Conservation (phyloP, 2,113 vertebrate species). For the Colistium nudipinnis region DNA sequence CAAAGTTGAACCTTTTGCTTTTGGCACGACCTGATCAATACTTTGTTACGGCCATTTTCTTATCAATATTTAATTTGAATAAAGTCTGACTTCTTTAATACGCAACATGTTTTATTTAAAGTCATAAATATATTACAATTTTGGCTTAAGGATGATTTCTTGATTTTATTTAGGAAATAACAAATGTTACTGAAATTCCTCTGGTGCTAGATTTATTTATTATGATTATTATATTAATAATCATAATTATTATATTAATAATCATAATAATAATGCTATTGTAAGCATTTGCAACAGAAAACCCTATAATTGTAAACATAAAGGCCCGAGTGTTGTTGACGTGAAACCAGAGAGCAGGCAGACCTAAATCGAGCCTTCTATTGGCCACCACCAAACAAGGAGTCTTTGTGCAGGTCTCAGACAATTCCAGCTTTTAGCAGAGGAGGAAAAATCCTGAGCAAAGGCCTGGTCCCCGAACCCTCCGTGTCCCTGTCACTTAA, state of each 20-base stretch:
- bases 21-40: neutral
- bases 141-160: too few species aligned
- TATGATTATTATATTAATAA: too few species aligned
- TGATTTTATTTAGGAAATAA: neutral
- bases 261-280: too few species aligned
- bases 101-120: too few species aligned
- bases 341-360: constrained; percentile 46
- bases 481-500: neutral
- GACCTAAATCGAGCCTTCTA: constrained; percentile 35
- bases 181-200: too few species aligned
- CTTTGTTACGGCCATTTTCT: neutral
- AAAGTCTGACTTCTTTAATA: too few species aligned
- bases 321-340: constrained; percentile 16
- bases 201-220: neutral
- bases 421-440: constrained; percentile 60
- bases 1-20: constrained; percentile 10
- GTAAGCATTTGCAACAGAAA: constrained; percentile 1
- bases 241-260: too few species aligned
- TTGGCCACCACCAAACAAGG: constrained; percentile 38
- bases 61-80: too few species aligned
- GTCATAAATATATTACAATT: too few species aligned
- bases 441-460: constrained; percentile 9
- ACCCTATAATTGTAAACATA: constrained; percentile 29
- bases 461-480: neutral
- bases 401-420: constrained; percentile 56